phyloP scores from a whole-genome alignment of 2,797 vertebrate genomes.

The Leucoraja ocellata region DNA sequence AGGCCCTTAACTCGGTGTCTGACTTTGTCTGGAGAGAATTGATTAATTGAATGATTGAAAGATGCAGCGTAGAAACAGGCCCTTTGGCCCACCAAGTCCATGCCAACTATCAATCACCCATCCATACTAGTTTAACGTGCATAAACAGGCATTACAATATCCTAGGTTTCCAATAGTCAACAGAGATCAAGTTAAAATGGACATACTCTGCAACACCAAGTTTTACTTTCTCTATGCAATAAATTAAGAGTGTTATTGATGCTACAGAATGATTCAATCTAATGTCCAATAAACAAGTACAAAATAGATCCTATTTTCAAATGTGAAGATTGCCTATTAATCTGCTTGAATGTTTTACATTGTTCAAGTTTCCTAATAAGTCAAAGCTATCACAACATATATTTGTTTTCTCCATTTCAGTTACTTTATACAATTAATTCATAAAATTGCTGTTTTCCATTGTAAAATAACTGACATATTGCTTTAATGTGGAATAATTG shows the following conservation, averaged over 20 bases:
- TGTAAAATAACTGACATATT: not conserved
- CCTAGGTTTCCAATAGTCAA: not conserved
- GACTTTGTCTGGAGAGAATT: no score
- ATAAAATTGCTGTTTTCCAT: not conserved
- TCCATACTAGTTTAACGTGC: no score
- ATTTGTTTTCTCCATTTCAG: not conserved
- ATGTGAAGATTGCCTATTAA: not conserved
- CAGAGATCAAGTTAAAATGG: not conserved
- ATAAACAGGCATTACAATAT: not conserved
- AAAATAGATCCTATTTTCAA: not conserved
- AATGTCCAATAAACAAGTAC: not conserved
- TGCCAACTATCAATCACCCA: no score
- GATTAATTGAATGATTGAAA: no score
- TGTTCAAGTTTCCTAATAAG: not conserved
- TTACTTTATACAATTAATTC: not conserved
- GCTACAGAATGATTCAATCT: not conserved
- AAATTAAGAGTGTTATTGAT: not conserved
- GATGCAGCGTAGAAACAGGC: no score
- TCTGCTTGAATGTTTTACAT: not conserved
- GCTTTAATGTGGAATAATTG: not conserved
- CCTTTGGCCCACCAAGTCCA: no score
- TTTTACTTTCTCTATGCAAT: not conserved
- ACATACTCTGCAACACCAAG: not conserved
- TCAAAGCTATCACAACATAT: not conserved
- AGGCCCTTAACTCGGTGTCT: no score